These are phyloP conservation scores for Tenebrosternarchus preto DNA, from an alignment of 2,113 vertebrate species.

Conservation along the genomic window DNA sequence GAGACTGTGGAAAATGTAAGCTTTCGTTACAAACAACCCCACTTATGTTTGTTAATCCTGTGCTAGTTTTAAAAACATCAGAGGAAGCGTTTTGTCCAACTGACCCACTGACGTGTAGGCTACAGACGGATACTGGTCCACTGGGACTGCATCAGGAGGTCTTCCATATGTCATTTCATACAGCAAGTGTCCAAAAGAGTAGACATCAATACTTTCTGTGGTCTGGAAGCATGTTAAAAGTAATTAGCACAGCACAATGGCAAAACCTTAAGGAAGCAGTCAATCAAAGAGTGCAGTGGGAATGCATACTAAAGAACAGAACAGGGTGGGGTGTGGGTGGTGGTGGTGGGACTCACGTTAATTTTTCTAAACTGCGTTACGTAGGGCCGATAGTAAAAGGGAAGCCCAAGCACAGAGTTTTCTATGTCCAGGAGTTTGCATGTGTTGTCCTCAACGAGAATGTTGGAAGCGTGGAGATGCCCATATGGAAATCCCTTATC, in stretches of 20 bases:
- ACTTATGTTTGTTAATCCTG: background rate
- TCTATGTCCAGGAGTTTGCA: slow-evolving; percentile 91
- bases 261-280: background rate
- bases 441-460: slow-evolving; percentile 85
- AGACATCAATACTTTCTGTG: slow-evolving; percentile 88
- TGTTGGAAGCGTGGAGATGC: slow-evolving; percentile 89
- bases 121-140: slow-evolving; percentile 82
- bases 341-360: slow-evolving; percentile 89
- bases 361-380: slow-evolving; percentile 92
- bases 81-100: slow-evolving; percentile 57
- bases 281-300: background rate
- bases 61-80: background rate
- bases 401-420: slow-evolving; percentile 90
- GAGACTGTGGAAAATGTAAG: slow-evolving; percentile 74
- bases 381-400: slow-evolving; percentile 84
- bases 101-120: slow-evolving; percentile 84
- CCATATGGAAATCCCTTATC: slow-evolving; percentile 89
- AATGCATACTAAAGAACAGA: background rate
- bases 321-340: too few relatives aligned
- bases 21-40: background rate
- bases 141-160: slow-evolving; percentile 83
- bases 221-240: slow-evolving; percentile 71
- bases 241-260: background rate
- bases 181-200: slow-evolving; percentile 92
- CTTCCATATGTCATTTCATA: slow-evolving; percentile 95